These are phyloP conservation scores for Amaurobius ferox DNA, from an alignment of 2,888 invertebrate species.

Conservation along the genomic window DNA sequence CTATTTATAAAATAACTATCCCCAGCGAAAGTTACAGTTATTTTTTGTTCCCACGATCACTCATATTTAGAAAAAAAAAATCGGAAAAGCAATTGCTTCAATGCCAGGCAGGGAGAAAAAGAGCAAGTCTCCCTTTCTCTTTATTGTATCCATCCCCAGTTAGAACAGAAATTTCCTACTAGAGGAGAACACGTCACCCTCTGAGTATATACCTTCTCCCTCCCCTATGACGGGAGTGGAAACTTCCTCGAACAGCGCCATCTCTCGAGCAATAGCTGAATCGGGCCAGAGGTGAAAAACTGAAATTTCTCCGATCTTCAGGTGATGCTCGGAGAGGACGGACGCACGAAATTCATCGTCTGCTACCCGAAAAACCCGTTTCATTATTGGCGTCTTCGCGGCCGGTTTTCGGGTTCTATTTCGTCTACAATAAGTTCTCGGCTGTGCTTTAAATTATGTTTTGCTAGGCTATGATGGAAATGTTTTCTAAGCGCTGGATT, in stretches of 20 bases:
- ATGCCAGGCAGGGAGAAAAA: background rate
- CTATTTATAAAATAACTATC: background rate
- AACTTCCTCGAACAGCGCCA: slow-evolving; percentile 32
- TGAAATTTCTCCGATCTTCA: slow-evolving; percentile 30
- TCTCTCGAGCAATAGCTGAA: background rate
- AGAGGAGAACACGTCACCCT: slow-evolving; percentile 17
- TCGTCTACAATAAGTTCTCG: background rate
- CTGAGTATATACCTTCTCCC: slow-evolving; percentile 9
- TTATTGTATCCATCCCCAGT: slow-evolving; percentile 6
- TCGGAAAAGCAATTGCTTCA: background rate
- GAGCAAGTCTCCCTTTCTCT: background rate
- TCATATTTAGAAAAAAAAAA: slow-evolving; percentile 7
- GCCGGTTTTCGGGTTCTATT: slow-evolving; percentile 9
- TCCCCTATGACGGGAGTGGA: slow-evolving; percentile 24
- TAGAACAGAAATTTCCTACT: background rate
- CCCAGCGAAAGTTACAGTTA: background rate
- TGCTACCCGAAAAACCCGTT: slow-evolving; percentile 34
- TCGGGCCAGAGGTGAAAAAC: background rate
- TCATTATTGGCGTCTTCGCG: slow-evolving; percentile 18
- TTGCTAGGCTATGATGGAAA: background rate
- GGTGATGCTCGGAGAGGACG: slow-evolving; percentile 26
- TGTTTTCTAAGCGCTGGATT: background rate
- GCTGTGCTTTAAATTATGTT: background rate
- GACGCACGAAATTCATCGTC: slow-evolving; percentile 7
- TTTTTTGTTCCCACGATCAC: background rate